Base-by-base conservation (phyloP, 2,797 vertebrate genomes). In the Gymnocypris eckloni region DNA sequence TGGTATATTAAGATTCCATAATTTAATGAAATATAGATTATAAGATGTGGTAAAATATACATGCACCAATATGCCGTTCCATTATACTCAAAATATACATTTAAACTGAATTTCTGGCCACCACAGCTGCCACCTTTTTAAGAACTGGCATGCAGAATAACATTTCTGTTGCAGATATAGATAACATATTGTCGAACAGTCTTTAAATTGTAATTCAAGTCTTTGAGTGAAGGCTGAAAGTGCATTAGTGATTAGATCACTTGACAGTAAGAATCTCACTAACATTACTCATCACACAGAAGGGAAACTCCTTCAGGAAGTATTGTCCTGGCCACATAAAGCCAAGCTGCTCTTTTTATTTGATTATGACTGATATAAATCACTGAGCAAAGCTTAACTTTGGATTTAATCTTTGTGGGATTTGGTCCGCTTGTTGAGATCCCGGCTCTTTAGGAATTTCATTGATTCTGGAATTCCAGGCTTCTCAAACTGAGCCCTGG, bases 401-500 rank as follows among this genome's bases (percentile, higher is more conserved):
- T 37, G 82, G 43, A 48, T 76, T 76, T 39, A 25, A 41, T 73
- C n/a, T 82, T 41, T 84, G 39, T 61, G 61, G 71, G 64, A 78
- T 70, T 78, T 59, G 18, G 9, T 37, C 4, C 37, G 70, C 33
- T 11, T 45, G 37, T 59, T 59, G 64, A 79, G 66, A 61, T 61
- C 13, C 13, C 12, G 70, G 66, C 76, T 85, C 83, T 85, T 37
- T 56, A 48, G 66, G 76, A 79, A 84, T 85, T 45, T 79, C 45
- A 85, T 79, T 79, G 66, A 50, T 81, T 64, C 59, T 69, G 79
- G 66, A 79, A 70, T 64, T 48, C 50, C 64, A 50, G 41, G 28
- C 43, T 78, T 84, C 84, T 69, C 59, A 56, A 45, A 22, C 67
- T 52, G 56, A 82, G 79, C 50, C 67, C 75, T 79, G 75, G 83